Evolutionary conservation across 2,113 vertebrate species (phyloP), one percentile per base, ranked within the genome.

Genomic region (Acrocephalus kingi): DNA sequence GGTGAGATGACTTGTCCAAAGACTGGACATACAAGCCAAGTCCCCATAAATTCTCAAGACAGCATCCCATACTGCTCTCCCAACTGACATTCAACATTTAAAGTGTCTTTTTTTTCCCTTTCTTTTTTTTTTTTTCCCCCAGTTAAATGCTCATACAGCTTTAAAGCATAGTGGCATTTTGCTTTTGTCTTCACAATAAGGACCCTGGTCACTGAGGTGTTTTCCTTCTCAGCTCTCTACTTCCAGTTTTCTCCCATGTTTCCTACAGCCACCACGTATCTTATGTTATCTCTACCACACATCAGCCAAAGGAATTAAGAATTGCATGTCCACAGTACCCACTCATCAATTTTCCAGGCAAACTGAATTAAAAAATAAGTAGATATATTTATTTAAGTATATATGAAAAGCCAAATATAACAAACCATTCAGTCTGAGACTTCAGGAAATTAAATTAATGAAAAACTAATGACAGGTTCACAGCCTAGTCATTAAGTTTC

Each of bases 401-500:
- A 49, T 33, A 73, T 37, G 46, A 86, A 81, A 63, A 71, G 5
- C 13, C 48, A 59, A 64, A 39, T 67, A 58, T 7, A 90, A 73
- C 31, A 82, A 73, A 54, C 21, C 7, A 41, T 58, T 84, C 28
- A 68, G 20, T n/a, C 17, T 58, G 46, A 91, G 83, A 66, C 58
- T 54, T 83, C 45, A 51, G 72, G 39, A 77, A 94, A 90, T 77
- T 49, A 85, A 75, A 89, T 85, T 68, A 80, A 87, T 51, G 43
- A 73, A 52, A 88, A 91, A 56, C 72, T 84, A 92, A 86, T 31
- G 68, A 64, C n/a, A 81, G 20, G 52, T 88, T 94, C 90, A 90
- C 64, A 93, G 78, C 24, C 73, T 48, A 84, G 54, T 58, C 63
- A 74, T 74, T 73, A 90, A 67, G 63, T 27, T 43, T 91, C 77